Evolutionary conservation across 2,888 invertebrate species (phyloP).

Genomic region (Phyllotreta cruciferae): DNA sequence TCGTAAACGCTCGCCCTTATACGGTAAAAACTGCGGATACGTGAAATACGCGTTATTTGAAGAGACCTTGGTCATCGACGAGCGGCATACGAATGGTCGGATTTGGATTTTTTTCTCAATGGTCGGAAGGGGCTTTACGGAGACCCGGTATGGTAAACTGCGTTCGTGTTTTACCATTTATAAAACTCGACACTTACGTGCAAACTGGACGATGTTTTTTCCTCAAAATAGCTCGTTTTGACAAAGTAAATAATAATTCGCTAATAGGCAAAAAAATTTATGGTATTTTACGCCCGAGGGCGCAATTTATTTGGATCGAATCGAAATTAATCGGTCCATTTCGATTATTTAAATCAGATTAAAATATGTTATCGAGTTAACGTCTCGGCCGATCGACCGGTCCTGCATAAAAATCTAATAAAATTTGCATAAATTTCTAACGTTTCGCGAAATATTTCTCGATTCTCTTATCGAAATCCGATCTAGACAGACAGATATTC

Average conservation of each 20-base stretch:
- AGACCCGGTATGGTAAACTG: slow-evolving; percentile 37
- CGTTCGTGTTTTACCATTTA: slow-evolving; percentile 20
- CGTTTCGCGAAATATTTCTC: slow-evolving; percentile 14
- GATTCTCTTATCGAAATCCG: slow-evolving; percentile 19
- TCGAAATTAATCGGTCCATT: slow-evolving; percentile 5
- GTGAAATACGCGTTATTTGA: slow-evolving; percentile 54
- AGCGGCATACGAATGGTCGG: slow-evolving; percentile 55
- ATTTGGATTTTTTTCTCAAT: slow-evolving; percentile 49
- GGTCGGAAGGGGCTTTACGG: slow-evolving; percentile 35
- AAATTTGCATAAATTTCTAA: slow-evolving; percentile 27
- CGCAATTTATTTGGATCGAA: no score
- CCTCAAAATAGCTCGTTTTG: no score
- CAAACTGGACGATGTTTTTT: no score
- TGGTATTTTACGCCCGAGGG: no score
- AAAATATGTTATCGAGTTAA: slow-evolving; percentile 19
- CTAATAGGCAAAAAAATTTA: no score
- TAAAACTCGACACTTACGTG: slow-evolving; percentile 1
- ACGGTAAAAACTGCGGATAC: slow-evolving; percentile 53
- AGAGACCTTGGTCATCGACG: slow-evolving; percentile 53
- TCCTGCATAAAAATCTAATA: slow-evolving; percentile 22
- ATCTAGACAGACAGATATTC: slow-evolving; percentile 3
- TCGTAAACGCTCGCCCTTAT: slow-evolving; percentile 46
- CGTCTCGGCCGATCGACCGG: slow-evolving; percentile 9
- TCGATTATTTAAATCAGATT: slow-evolving; percentile 23
- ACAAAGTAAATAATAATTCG: no score